A percentile compares a stretch with the other conserved stretches of the same genome.
Conservation (phyloP, 2,113 vertebrate genomes). For the Oryzias woworae region DNA sequence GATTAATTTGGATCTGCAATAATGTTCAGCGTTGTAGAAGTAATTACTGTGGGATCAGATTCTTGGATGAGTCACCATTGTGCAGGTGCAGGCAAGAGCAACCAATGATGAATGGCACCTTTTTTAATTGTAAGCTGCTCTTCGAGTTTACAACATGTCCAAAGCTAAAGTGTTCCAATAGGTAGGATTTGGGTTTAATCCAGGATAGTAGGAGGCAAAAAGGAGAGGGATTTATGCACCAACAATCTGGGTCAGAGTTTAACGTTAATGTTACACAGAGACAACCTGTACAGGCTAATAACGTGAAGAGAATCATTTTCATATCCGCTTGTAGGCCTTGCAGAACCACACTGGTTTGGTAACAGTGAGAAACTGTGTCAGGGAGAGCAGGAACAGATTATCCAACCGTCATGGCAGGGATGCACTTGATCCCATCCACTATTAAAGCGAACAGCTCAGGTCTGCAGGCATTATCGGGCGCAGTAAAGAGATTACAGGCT, state of each 20-base stretch:
- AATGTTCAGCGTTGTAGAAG: background rate
- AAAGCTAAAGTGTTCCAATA: constrained; percentile 5
- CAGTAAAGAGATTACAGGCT: constrained; percentile 54
- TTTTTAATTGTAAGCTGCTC: no score
- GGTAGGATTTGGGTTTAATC: background rate
- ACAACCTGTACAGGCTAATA: background rate
- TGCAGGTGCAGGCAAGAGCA: background rate
- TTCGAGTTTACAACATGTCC: no score
- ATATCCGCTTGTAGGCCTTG: background rate
- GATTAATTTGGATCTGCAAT: background rate
- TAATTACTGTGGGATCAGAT: background rate
- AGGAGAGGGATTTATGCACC: constrained; percentile 24
- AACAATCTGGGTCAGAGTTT: constrained; percentile 21
- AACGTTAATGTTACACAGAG: constrained; percentile 7
- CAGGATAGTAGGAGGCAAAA: constrained; percentile 1
- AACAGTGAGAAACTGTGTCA: constrained; percentile 35
- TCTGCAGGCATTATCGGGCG: constrained; percentile 45
- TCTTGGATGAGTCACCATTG: background rate
- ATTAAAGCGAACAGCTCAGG: constrained; percentile 24
- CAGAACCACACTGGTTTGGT: background rate
- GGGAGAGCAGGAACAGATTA: constrained; percentile 33
- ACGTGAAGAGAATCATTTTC: background rate
- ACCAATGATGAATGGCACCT: background rate
- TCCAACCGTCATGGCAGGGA: constrained; percentile 2
- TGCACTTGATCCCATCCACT: constrained; percentile 22